phyloP scores from a whole-genome alignment of 2,888 invertebrate species.

The Platycnemis pennipes region DNA sequence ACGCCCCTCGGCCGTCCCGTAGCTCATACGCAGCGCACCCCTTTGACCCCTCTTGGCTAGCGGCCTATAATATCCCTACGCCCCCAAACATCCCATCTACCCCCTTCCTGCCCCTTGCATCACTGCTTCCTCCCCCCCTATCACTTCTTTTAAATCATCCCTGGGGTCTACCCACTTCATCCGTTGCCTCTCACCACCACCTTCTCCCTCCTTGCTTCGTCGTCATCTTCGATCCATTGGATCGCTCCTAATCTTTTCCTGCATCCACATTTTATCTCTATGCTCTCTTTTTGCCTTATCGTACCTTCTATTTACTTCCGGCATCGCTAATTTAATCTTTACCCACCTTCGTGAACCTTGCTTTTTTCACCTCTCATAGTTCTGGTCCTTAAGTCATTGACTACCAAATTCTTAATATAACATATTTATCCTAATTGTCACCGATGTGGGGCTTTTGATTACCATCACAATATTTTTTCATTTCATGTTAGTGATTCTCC shows the following conservation, averaged over 20 bases:
- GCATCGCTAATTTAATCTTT: no score
- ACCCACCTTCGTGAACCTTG: no score
- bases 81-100: background rate
- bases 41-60: constrained; percentile 24
- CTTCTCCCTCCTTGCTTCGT: no score
- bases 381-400: no score
- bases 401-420: no score
- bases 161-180: background rate
- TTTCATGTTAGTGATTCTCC: no score
- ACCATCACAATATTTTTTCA: no score
- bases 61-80: background rate
- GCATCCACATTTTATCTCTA: background rate
- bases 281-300: background rate
- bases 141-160: constrained; percentile 29
- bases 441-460: no score
- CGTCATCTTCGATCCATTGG: background rate
- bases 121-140: background rate
- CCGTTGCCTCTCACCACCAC: background rate
- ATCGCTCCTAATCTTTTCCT: background rate
- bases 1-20: background rate
- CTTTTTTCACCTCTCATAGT: no score
- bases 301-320: background rate
- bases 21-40: background rate
- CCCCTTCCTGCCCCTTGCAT: background rate
- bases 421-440: no score